Conservation (phyloP, 2,113 vertebrate genomes). For the Kryptolebias marmoratus region DNA sequence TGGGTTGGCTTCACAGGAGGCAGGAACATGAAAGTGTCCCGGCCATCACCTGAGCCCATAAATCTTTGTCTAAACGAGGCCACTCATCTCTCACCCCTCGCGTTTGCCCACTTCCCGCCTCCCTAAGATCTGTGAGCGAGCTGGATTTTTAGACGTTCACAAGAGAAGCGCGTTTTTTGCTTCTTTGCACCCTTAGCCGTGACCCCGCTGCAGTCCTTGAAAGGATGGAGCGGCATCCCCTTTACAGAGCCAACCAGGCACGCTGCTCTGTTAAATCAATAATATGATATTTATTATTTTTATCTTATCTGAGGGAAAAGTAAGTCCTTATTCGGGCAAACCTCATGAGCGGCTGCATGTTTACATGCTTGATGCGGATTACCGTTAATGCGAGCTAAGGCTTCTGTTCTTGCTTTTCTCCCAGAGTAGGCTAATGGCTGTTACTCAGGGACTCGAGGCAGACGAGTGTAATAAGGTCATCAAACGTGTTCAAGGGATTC, state of each 20-base stretch:
- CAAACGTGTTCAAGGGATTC: slow-evolving; percentile 15
- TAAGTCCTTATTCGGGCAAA: neutral
- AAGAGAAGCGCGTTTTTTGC: neutral
- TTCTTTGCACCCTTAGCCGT: neutral
- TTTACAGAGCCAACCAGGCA: neutral
- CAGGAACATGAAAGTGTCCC: slow-evolving; percentile 67
- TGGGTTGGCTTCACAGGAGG: slow-evolving; percentile 57
- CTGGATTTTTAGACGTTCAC: slow-evolving; percentile 3
- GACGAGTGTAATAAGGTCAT: slow-evolving; percentile 10
- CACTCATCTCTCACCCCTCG: slow-evolving; percentile 40
- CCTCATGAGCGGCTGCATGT: slow-evolving; percentile 9
- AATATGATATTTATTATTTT: neutral
- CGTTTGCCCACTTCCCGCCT: slow-evolving; percentile 16
- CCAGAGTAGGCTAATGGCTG: slow-evolving; percentile 10
- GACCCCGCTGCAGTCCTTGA: neutral
- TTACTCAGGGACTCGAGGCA: slow-evolving; percentile 2
- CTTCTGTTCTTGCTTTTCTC: slow-evolving; percentile 17
- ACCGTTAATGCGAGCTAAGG: slow-evolving; percentile 13
- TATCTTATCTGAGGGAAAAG: neutral
- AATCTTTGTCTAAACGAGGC: slow-evolving; percentile 67
- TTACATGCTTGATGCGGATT: slow-evolving; percentile 14
- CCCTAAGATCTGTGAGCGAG: slow-evolving; percentile 5
- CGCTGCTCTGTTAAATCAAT: rapidly evolving
- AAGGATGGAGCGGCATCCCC: neutral
- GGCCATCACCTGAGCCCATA: slow-evolving; percentile 63